Percentiles rank a stretch among this genome's conserved stretches.
Evolutionary conservation across 1,140 invertebrate species (phyloP).

Genomic region (Drosophila nikananu): DNA sequence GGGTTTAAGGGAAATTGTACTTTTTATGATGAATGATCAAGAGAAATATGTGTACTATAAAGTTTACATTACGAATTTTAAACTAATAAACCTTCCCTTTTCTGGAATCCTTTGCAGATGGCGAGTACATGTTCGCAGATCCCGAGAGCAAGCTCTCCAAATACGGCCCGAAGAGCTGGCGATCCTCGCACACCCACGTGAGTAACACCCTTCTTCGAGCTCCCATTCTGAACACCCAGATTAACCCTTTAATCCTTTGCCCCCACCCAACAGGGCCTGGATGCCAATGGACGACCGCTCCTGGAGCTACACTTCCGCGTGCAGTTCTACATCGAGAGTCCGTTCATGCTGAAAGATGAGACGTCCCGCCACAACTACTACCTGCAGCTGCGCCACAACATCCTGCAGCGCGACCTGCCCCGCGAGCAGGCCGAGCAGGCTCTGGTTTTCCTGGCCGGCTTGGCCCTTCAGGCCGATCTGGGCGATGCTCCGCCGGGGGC

Average conservation of each 20-base stretch:
- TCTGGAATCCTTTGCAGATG: slow-evolving; percentile 89
- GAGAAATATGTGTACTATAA: not conserved
- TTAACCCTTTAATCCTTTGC: not conserved
- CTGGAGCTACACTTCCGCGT: slow-evolving; percentile 96
- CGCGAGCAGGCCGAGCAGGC: slow-evolving; percentile 89
- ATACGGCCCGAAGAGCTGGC: slow-evolving; percentile 98
- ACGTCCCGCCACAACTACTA: slow-evolving; percentile 96
- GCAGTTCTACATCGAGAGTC: slow-evolving; percentile 97
- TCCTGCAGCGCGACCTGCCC: slow-evolving; percentile 89
- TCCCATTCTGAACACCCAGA: too few species aligned
- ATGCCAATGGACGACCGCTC: slow-evolving; percentile 94
- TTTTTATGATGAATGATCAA: slow-evolving; percentile 3
- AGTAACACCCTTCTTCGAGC: slow-evolving; percentile 86
- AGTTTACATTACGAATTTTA: not conserved
- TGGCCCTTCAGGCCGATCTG: slow-evolving; percentile 96
- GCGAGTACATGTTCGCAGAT: slow-evolving; percentile 97
- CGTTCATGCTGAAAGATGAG: slow-evolving; percentile 94
- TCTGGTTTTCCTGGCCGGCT: slow-evolving; percentile 92
- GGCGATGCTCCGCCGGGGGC: slow-evolving; percentile 88
- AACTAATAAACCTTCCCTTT: not conserved
- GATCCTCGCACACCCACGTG: slow-evolving; percentile 96
- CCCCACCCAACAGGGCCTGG: slow-evolving; percentile 90
- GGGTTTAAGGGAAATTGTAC: not conserved
- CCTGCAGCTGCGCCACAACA: slow-evolving; percentile 96
- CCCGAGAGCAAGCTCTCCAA: slow-evolving; percentile 97